Base-by-base conservation (phyloP, 2,888 invertebrate genomes). In the Drosophila monieri region DNA sequence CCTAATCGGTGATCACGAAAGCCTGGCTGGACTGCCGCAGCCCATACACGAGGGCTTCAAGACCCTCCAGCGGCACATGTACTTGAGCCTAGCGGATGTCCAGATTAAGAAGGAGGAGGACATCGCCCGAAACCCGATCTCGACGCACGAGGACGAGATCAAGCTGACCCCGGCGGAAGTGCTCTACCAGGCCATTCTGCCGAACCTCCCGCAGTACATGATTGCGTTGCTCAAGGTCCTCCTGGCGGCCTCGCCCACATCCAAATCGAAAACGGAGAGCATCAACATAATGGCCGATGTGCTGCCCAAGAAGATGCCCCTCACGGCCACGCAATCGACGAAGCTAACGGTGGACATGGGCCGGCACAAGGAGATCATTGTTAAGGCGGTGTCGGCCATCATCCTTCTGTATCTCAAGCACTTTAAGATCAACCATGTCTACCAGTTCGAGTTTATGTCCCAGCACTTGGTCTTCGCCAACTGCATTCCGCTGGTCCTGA, bases 381-480 rank as follows among this genome's bases (percentile, higher is more conserved):
- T 99, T 0, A 99, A 99, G 93, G 96, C 98, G 12, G 95, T 97
- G 0, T 97, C 97, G 44, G 96, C 96, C 14, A 96, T 99, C 78
- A 93, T 99, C 57, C 92, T 99, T 64, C 93, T 99, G 9, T 94
- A 99, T 56, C 92, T 99, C 76, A 99, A 99, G 92, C 99, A 99
- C 93, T 98, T 99, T 89, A 99, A 99, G 92, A 91, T 94, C 67
- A 99, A 99, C 92, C 99, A 99, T 92, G 94, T 99, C 48, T 99
- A 99, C 91, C 99, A 99, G 92, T 99, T 99, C 93, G 99, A 99
- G 92, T 99, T 97, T 90, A 97, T 99, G 95, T 97, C 98, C 1
- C 99, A 99, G 92, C 99, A 99, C 92, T 93, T 99, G 78, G 98
- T 99, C 9, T 99, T 99, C 92, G 99, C 99, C 65, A 99, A 99